Evolutionary conservation across 2,888 invertebrate genomes (phyloP), one percentile per base, ranked within the genome.

Genomic region (Apamea crenata): DNA sequence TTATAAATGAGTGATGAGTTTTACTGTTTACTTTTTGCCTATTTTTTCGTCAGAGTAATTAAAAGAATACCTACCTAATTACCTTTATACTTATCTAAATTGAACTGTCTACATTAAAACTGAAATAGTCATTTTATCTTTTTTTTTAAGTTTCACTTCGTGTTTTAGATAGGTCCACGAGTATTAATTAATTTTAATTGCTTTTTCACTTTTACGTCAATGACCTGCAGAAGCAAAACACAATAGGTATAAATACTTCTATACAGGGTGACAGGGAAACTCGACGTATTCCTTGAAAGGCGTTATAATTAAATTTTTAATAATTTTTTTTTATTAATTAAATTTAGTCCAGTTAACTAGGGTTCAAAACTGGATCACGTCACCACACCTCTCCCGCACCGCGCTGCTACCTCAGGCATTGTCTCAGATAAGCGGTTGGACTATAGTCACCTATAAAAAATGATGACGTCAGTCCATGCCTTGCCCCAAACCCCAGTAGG

Each of bases 401-500:
- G 7, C 40, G 40, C 7, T 40, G 40, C 40, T 40, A 40, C 40
- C 7, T 40, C 40, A 40, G 40, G 40, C 6, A 40, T 7, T 7
- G 40, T 40, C 40, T 40, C 7, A 44, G 10, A 1, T 44, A 44
- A 10, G 10, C 0, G 8, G 7, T 40, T 40, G 40, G 40, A 6
- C 7, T 44, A 40, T 7, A 40, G 40, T 40, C 7, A 40, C 40
- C 6, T 25, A 53, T 25, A 50, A 53, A 66, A 77, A 16, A 14
- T 18, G 2, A 53, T 21, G 44, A 50, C 21, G 6, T 44, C 36
- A 53, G 76, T 66, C 14, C 72, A 67, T 78, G 36, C 21, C 78
- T 85, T 80, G 69, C 6, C 12, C 81, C 74, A 78, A n/a, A 75
- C 50, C 8, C 12, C 5, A 78, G 67, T 84, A 83, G 80, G 88